These are phyloP conservation scores for Lottia gigantea DNA, from an alignment of 2,888 invertebrate genomes.

Conservation along the genomic window DNA sequence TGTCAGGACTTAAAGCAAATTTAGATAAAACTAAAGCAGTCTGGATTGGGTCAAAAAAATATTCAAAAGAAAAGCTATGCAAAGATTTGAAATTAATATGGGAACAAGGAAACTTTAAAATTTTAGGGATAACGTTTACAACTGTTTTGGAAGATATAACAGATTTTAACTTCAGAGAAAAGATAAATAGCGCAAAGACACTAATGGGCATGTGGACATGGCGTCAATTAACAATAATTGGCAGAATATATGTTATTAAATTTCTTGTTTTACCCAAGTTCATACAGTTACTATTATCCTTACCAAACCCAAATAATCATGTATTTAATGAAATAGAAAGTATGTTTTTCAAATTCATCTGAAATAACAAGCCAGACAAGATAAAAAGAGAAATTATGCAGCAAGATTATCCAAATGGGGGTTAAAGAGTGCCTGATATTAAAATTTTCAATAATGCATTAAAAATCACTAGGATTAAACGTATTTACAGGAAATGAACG, in stretches of 20 bases:
- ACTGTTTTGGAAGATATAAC: slow-evolving; percentile 4
- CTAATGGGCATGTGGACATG: slow-evolving; percentile 14
- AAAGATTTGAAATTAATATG: slow-evolving; percentile 11
- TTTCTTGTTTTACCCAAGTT: slow-evolving; percentile 16
- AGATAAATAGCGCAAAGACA: slow-evolving; percentile 1
- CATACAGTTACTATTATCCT: slow-evolving; percentile 14
- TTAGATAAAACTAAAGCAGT: slow-evolving; percentile 16
- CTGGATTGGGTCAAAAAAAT: slow-evolving; percentile 17
- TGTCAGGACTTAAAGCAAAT: slow-evolving; percentile 19
- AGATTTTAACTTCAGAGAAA: slow-evolving; percentile 17
- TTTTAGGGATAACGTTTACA: slow-evolving; percentile 19
- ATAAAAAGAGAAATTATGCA: slow-evolving; percentile 19
- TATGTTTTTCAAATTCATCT: slow-evolving; percentile 18
- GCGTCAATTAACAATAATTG: slow-evolving; percentile 6
- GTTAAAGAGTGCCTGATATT: slow-evolving; percentile 24
- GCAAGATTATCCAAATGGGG: slow-evolving; percentile 12
- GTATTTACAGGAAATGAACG: no score
- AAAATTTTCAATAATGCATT: slow-evolving; percentile 13
- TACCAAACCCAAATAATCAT: slow-evolving; percentile 16
- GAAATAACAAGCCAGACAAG: slow-evolving; percentile 21
- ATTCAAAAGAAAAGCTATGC: slow-evolving; percentile 10
- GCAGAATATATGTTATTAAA: slow-evolving; percentile 21
- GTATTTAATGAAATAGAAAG: slow-evolving; percentile 18
- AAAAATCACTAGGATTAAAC: slow-evolving; percentile 21
- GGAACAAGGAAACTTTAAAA: slow-evolving; percentile 19